A percentile compares a stretch with the other conserved stretches of the same genome.
Conservation (phyloP, 2,888 invertebrate genomes). For the Spilosoma lubricipeda region DNA sequence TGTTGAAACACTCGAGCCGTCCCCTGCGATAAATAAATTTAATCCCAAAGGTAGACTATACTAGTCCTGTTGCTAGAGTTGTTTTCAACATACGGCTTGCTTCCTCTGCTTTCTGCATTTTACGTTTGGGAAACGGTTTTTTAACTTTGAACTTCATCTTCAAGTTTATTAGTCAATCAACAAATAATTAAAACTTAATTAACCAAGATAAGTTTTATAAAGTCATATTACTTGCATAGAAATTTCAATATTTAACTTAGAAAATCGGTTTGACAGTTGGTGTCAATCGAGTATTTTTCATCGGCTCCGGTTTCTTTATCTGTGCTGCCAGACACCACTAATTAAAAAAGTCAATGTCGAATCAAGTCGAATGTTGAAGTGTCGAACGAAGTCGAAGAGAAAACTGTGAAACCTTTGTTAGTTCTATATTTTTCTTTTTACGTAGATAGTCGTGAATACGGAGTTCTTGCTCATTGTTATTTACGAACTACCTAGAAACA, state of each 20-base stretch:
- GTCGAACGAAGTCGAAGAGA: conserved; percentile 25
- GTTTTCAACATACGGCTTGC: conserved; percentile 20
- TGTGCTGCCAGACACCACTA: conserved; percentile 40
- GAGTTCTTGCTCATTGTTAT: conserved; percentile 26
- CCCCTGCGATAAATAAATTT: conserved; percentile 53
- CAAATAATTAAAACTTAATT: not conserved
- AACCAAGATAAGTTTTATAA: not conserved
- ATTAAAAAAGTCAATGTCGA: conserved; percentile 31
- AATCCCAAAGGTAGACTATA: conserved; percentile 35
- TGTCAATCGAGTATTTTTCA: conserved; percentile 15
- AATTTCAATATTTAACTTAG: not conserved
- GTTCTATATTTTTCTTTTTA: conserved; percentile 30
- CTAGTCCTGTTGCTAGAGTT: conserved; percentile 34
- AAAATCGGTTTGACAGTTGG: conserved; percentile 12
- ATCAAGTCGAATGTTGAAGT: conserved; percentile 28
- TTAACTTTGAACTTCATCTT: conserved; percentile 17
- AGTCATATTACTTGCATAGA: not conserved
- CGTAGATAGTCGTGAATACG: conserved; percentile 31
- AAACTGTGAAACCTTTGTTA: conserved; percentile 45
- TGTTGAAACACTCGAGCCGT: conserved; percentile 53
- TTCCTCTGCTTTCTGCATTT: conserved; percentile 14
- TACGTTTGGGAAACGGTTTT: conserved; percentile 35
- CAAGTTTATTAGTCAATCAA: not conserved
- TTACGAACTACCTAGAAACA: conserved; percentile 22
- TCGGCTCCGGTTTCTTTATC: conserved; percentile 19